A percentile compares a stretch with the other conserved stretches of the same genome.
phyloP scores from a whole-genome alignment of 2,797 vertebrate genomes.

The Notolabrus celidotus region DNA sequence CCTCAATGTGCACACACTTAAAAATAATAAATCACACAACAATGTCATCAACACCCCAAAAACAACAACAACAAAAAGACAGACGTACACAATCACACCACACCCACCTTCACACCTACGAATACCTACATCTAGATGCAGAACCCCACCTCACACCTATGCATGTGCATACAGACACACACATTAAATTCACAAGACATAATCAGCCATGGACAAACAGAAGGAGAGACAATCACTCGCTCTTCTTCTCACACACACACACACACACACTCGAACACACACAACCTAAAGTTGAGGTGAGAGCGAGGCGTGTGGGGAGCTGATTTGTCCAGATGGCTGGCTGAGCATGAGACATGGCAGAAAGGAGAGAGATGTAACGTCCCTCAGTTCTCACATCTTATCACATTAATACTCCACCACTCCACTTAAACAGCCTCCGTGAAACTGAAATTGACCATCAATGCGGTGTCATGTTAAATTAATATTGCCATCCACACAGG shows the following conservation, averaged over 20 bases:
- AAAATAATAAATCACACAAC: slow-evolving; percentile 50
- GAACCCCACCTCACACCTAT: slow-evolving; percentile 55
- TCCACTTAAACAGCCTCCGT: slow-evolving; percentile 88
- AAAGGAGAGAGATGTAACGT: slow-evolving; percentile 88
- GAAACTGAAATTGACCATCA: slow-evolving; percentile 90
- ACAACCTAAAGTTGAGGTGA: slow-evolving; percentile 87
- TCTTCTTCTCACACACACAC: slow-evolving; percentile 50
- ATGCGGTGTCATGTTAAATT: slow-evolving; percentile 90
- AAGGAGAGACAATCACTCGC: slow-evolving; percentile 55
- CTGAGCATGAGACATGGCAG: slow-evolving; percentile 93
- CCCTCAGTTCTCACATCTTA: slow-evolving; percentile 90
- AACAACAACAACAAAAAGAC: slow-evolving; percentile 45
- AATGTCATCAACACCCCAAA: slow-evolving; percentile 62
- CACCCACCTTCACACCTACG: slow-evolving; percentile 64
- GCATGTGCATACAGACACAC: slow-evolving; percentile 45
- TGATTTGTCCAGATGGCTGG: slow-evolving; percentile 91
- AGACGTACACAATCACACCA: slow-evolving; percentile 50
- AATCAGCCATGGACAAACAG: slow-evolving; percentile 65
- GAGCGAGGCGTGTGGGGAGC: slow-evolving; percentile 87
- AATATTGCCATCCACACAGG: slow-evolving; percentile 85
- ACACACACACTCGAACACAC: slow-evolving; percentile 61
- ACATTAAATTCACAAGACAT: slow-evolving; percentile 59
- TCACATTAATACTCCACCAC: slow-evolving; percentile 87
- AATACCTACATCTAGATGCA: slow-evolving; percentile 54
- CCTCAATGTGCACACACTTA: slow-evolving; percentile 51